Conservation (phyloP, 2,888 invertebrate species). For the Podabrus alpinus region DNA sequence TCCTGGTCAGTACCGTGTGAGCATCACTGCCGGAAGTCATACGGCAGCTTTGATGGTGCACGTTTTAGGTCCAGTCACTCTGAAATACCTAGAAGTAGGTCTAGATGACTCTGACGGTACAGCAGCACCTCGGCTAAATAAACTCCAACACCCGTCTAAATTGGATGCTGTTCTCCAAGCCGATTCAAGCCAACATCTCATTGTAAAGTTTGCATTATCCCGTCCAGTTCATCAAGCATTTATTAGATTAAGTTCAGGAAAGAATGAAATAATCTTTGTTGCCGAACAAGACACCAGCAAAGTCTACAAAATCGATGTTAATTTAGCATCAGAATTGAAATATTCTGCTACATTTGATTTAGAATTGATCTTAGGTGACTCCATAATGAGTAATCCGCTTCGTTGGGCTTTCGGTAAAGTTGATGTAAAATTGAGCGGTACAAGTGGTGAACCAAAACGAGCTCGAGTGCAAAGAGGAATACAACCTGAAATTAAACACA, state of each 20-base stretch:
- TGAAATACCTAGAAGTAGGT: slow-evolving; percentile 82
- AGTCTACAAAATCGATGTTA: slow-evolving; percentile 86
- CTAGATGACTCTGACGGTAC: slow-evolving; percentile 90
- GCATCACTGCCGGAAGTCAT: slow-evolving; percentile 71
- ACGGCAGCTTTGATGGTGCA: slow-evolving; percentile 60
- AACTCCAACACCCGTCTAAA: slow-evolving; percentile 75
- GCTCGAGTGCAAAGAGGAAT: slow-evolving; percentile 52
- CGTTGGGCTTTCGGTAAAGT: slow-evolving; percentile 84
- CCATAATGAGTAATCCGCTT: slow-evolving; percentile 85
- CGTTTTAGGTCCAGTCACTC: slow-evolving; percentile 75
- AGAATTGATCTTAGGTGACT: slow-evolving; percentile 88
- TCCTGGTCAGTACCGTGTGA: slow-evolving; percentile 84
- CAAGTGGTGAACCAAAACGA: slow-evolving; percentile 38
- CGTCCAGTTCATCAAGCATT: slow-evolving; percentile 87
- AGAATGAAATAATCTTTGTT: slow-evolving; percentile 88
- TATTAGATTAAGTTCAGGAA: slow-evolving; percentile 72
- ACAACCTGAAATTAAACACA: slow-evolving; percentile 71
- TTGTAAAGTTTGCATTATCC: slow-evolving; percentile 77
- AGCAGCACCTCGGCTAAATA: slow-evolving; percentile 76
- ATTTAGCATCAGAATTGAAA: slow-evolving; percentile 78
- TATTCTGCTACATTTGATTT: slow-evolving; percentile 80
- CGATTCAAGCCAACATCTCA: slow-evolving; percentile 84
- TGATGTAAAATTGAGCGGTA: slow-evolving; percentile 67
- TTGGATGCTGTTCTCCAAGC: slow-evolving; percentile 73
- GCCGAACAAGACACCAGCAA: slow-evolving; percentile 81